Evolutionary conservation across 2,888 invertebrate species (phyloP).

Genomic region (Lasiommata megera): DNA sequence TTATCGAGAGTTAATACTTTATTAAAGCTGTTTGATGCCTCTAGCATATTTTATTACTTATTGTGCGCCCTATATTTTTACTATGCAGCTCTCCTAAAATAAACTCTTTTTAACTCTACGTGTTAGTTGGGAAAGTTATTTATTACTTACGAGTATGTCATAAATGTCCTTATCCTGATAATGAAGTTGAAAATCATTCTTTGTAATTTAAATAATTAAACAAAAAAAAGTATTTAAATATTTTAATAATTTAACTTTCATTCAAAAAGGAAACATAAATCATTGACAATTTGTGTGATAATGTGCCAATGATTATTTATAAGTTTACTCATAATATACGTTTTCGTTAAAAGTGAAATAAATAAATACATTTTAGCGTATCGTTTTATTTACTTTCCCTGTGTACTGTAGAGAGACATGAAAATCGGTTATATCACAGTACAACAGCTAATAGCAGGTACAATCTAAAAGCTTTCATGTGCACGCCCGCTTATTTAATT

Average conservation of each 20-base stretch:
- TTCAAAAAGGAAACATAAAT: slow-evolving; percentile 38
- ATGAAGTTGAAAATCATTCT: too few species aligned
- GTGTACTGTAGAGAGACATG: not conserved
- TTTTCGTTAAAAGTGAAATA: slow-evolving; percentile 12
- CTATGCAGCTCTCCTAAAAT: too few species aligned
- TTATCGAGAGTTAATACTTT: too few species aligned
- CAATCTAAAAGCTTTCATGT: slow-evolving; percentile 1
- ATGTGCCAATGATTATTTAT: slow-evolving; percentile 80
- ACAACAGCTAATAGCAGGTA: not conserved
- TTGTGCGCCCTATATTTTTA: too few species aligned
- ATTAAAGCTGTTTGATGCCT: too few species aligned
- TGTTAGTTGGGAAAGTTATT: too few species aligned
- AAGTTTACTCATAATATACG: slow-evolving; percentile 41
- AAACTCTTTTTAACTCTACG: too few species aligned
- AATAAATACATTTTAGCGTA: not conserved
- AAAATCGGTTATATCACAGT: not conserved
- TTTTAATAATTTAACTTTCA: not conserved
- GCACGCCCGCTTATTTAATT: slow-evolving; percentile 41
- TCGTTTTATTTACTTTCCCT: slow-evolving; percentile 11
- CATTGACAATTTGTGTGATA: slow-evolving; percentile 80
- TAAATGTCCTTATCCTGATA: too few species aligned
- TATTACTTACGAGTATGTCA: too few species aligned
- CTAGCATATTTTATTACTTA: too few species aligned
- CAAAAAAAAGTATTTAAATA: not conserved
- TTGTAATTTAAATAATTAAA: too few species aligned